A percentile compares a stretch with the other conserved stretches of the same genome.
Evolutionary conservation across 2,888 invertebrate species (phyloP).

Genomic region (Parelbella ahira): DNA sequence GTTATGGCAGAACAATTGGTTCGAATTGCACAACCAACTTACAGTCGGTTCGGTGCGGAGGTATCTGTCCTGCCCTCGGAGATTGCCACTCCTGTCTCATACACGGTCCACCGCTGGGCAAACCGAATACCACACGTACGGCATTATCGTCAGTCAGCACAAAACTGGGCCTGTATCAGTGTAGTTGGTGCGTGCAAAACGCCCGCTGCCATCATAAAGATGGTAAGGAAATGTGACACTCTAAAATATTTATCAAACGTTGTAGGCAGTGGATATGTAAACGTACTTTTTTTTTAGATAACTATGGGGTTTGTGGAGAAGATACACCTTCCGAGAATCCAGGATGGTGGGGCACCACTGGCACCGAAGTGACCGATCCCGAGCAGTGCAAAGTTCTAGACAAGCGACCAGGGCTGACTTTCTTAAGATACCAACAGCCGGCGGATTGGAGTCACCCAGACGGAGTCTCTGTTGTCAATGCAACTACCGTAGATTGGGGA

Average conservation of each 20-base stretch:
- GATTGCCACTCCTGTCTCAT: slow-evolving; percentile 95
- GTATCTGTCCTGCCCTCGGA: slow-evolving; percentile 92
- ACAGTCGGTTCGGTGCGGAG: slow-evolving; percentile 92
- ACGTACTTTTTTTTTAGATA: slow-evolving; percentile 80
- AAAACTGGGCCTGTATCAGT: slow-evolving; percentile 88
- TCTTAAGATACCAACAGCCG: slow-evolving; percentile 92
- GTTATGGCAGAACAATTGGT: slow-evolving; percentile 91
- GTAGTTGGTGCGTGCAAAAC: slow-evolving; percentile 96
- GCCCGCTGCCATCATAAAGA: slow-evolving; percentile 93
- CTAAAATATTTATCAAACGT: no score
- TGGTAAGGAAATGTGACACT: slow-evolving; percentile 65
- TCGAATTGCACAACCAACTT: slow-evolving; percentile 95
- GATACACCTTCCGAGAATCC: slow-evolving; percentile 90
- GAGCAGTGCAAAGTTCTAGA: slow-evolving; percentile 89
- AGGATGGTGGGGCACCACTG: slow-evolving; percentile 95
- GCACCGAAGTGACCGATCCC: slow-evolving; percentile 86
- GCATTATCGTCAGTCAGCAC: slow-evolving; percentile 83
- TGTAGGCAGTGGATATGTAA: no score
- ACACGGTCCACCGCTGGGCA: slow-evolving; percentile 83
- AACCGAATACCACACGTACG: slow-evolving; percentile 50
- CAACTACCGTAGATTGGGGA: slow-evolving; percentile 90
- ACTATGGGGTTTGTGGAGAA: slow-evolving; percentile 92
- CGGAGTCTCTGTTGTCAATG: slow-evolving; percentile 91
- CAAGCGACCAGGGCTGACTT: slow-evolving; percentile 92
- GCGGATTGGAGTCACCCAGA: slow-evolving; percentile 94